Evolutionary conservation across 2,888 invertebrate species (phyloP).

Genomic region (Rhingia campestris): DNA sequence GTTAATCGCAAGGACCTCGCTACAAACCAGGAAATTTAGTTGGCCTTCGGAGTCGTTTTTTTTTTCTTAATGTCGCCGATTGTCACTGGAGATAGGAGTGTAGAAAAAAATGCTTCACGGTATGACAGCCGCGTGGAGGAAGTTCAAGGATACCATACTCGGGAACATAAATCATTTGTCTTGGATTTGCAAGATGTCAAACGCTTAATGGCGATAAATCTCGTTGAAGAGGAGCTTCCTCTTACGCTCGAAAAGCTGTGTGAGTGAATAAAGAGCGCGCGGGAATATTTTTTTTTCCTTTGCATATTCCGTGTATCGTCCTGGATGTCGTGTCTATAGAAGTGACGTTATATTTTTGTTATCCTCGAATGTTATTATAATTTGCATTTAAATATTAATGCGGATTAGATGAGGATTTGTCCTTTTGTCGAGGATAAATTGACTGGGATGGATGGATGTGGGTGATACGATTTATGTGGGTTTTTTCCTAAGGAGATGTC

Average conservation of each 20-base stretch:
- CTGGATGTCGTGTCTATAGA: slow-evolving; percentile 35
- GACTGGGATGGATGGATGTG: not conserved
- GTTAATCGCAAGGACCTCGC: slow-evolving; percentile 32
- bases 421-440: slow-evolving; percentile 1
- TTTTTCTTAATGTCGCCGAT: slow-evolving; percentile 9
- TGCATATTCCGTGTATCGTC: not conserved
- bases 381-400: slow-evolving; percentile 51
- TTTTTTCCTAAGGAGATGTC: no score
- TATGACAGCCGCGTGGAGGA: slow-evolving; percentile 12
- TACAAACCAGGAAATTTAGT: slow-evolving; percentile 11
- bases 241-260: slow-evolving; percentile 11
- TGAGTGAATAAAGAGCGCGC: not conserved
- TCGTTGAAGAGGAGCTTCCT: slow-evolving; percentile 41
- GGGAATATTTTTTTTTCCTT: not conserved
- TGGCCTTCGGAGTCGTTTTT: slow-evolving; percentile 38
- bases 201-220: slow-evolving; percentile 70
- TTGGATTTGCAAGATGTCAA: slow-evolving; percentile 68
- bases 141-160: slow-evolving; percentile 62
- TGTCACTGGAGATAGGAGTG: not conserved
- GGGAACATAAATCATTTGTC: slow-evolving; percentile 63
- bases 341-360: slow-evolving; percentile 50
- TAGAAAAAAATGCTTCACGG: not conserved
- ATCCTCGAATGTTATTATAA: slow-evolving; percentile 46
- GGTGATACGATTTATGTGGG: not conserved
- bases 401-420: slow-evolving; percentile 48